phyloP scores from a whole-genome alignment of 2,797 vertebrate genomes.

The Pristis pectinata region DNA sequence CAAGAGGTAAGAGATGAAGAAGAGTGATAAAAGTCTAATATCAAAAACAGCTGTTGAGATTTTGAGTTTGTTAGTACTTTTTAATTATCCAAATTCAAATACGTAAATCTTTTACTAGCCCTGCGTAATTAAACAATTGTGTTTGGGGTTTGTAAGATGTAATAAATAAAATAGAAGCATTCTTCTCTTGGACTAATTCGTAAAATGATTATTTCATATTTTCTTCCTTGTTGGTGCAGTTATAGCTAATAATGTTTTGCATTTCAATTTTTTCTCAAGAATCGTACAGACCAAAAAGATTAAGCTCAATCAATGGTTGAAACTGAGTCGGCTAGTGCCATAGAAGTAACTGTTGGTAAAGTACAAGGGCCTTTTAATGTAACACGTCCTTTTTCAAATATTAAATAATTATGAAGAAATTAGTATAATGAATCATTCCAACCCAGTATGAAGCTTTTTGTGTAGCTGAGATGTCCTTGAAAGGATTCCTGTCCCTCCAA shows the following conservation, averaged over 20 bases:
- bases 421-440: neutral
- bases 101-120: neutral
- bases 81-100: neutral
- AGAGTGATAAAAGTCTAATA: neutral
- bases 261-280: neutral
- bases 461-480: neutral
- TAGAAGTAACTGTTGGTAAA: neutral
- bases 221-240: neutral
- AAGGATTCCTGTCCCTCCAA: neutral
- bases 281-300: neutral
- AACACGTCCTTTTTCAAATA: too few relatives aligned
- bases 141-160: neutral
- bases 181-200: neutral
- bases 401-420: too few relatives aligned
- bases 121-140: neutral
- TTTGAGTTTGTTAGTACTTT: neutral
- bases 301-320: neutral
- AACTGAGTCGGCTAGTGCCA: neutral
- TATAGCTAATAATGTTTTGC: too few relatives aligned
- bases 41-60: neutral
- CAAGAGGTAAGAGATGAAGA: constrained; percentile 51
- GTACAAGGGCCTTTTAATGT: neutral
- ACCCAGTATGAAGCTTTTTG: neutral
- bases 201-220: neutral
- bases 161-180: neutral